Evolutionary conservation across 2,888 invertebrate genomes (phyloP), one percentile per base, ranked within the genome.

Genomic region (Euclidia mi): DNA sequence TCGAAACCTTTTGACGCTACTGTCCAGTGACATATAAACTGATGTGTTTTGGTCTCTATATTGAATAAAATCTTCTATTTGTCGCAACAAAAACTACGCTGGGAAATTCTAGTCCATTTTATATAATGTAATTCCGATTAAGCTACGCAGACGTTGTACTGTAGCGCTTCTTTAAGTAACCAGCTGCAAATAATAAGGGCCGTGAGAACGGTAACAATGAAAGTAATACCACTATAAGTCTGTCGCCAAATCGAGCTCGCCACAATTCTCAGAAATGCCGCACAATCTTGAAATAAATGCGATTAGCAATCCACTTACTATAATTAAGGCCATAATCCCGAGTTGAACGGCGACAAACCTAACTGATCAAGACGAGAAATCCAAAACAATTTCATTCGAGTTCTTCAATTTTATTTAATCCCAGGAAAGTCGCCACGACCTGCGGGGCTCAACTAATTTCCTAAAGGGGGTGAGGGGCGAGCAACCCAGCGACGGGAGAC

Each of bases 331-430:
- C 80, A 79, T 84, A 85, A 82, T 81, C 73, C 79, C 71, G 76
- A 73, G 77, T 78, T 81, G 83, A 85, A 81, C 78, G 78, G 76
- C 77, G 83, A 81, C 82, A 80, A 79, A 80, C 78, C 79, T 76
- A 86, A 83, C 85, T 85, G 87, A 89, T 90, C 87, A 85, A 76
- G 80, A 82, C 76, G 83, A 81, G 79, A 86, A 89, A 88, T 90
- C 86, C 85, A 84, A 91, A 90, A 90, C 91, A 90, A 90, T 92
- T 90, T 89, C 86, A 88, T 87, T 88, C 70, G 81, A 88, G 85
- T 87, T 87, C 88, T 89, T 90, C 88, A 89, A 90, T 92, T 90
- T 91, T 92, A 90, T 91, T 91, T 90, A 90, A 92, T 90, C 88
- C 83, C 71, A 82, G 82, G 76, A 82, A 88, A 90, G 87, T 90